These are phyloP conservation scores for Hoplias malabaricus DNA, from an alignment of 2,113 vertebrate species.

Conservation along the genomic window DNA sequence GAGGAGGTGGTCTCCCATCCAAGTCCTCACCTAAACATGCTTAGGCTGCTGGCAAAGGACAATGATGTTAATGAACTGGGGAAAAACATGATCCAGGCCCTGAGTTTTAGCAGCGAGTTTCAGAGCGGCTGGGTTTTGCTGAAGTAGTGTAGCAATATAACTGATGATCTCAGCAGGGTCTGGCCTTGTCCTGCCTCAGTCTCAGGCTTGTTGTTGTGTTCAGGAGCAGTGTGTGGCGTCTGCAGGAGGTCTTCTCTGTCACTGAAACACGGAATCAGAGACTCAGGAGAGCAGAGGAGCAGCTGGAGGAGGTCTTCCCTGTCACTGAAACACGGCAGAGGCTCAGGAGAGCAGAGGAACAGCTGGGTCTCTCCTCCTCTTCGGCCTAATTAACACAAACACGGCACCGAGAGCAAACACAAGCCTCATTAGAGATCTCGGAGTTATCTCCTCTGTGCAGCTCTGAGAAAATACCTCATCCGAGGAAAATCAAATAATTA, in stretches of 20 bases:
- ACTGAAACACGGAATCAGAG: not conserved
- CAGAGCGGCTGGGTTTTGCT: no score
- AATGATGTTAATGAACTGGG: no score
- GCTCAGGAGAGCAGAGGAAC: constrained; percentile 1
- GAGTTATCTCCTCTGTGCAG: not conserved
- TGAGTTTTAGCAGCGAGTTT: no score
- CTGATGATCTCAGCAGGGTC: not conserved
- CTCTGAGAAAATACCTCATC: no score
- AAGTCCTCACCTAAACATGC: no score
- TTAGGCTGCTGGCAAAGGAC: no score
- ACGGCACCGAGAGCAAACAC: not conserved
- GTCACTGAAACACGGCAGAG: not conserved
- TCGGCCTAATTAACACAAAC: not conserved
- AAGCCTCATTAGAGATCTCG: not conserved
- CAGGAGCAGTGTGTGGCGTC: not conserved
- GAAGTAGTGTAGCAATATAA: not conserved
- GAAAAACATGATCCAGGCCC: no score
- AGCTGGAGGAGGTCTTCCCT: not conserved
- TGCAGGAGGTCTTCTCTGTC: not conserved
- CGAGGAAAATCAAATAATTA: no score
- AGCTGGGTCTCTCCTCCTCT: not conserved
- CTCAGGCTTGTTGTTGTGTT: not conserved
- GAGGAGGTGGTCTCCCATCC: no score
- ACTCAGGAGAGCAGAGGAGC: not conserved
- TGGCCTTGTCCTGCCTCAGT: not conserved